These are phyloP conservation scores for Podargus strigoides DNA, from an alignment of 2,797 vertebrate genomes.

Conservation along the genomic window DNA sequence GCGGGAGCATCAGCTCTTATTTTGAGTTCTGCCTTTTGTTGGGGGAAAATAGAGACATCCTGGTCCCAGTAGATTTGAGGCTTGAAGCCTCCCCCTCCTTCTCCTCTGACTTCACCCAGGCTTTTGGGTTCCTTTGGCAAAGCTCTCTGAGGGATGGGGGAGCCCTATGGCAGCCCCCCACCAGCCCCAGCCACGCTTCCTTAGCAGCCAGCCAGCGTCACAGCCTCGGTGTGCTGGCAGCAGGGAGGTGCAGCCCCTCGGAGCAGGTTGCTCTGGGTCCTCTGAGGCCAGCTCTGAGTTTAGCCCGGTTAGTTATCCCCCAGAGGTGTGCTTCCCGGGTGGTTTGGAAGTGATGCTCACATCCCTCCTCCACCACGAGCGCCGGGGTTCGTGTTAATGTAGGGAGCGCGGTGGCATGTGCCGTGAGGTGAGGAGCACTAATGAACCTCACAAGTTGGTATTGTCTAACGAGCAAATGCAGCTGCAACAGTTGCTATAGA, in stretches of 20 bases:
- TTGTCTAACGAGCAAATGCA: neutral
- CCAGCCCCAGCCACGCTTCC: accelerated
- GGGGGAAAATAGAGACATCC: neutral
- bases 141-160: neutral
- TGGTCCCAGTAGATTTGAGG: accelerated
- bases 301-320: neutral
- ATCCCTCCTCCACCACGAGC: neutral
- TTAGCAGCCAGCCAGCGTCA: neutral
- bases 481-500: conserved; percentile 51
- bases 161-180: accelerated
- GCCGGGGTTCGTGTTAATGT: neutral
- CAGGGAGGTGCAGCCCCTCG: neutral
- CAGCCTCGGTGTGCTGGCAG: accelerated
- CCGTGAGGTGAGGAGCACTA: neutral
- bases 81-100: neutral
- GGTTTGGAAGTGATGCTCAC: neutral
- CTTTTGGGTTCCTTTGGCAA: neutral
- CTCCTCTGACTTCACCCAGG: neutral
- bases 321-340: accelerated
- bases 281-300: neutral
- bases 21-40: neutral
- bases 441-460: neutral
- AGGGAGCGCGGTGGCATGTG: accelerated
- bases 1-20: neutral
- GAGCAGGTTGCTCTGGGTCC: neutral